Evolutionary conservation across 1,140 invertebrate species (phyloP), one percentile per base, ranked within the genome.

Genomic region (Brachionus asplanchnoidis): DNA sequence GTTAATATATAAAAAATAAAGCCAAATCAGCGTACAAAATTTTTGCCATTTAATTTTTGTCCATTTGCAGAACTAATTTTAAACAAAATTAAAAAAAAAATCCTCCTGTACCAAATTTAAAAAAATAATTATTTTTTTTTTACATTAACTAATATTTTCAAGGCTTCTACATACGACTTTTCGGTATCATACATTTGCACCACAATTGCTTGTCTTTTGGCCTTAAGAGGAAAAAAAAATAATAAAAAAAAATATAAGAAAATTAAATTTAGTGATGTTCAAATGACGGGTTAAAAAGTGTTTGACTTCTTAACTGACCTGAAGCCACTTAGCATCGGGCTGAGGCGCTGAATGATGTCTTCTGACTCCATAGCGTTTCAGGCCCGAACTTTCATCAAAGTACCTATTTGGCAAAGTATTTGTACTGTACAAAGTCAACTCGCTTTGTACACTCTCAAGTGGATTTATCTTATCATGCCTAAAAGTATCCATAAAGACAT

Each of bases 141-240:
- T 91, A 95, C 94, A 91, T 93, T 93, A 85, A 95, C 94, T 88
- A 96, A 92, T 88, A 94, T 95, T 89, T 95, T 93, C 83, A 97
- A 89, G 1, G 95, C 93, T 87, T 96, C 95, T 8, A 97, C 95
- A 87, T 96, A 97, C 0, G 94, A 95, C 87, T 93, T 93, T 90
- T 97, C 95, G 7, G 95, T 97, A 87, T 96, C 94, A 86, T 95
- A 95, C 50, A 97, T 91, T 88, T 97, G 95, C 32, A 95, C 93
- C 14, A 96, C 94, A 32, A 96, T 84, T 44, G 84, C 84, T 56
- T 77, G 46, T 46, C 84, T 32, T 66, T 84, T 84, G n/a, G 66
- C 84, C 84, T 84, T 23, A 3, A 42, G 20, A 26, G 7, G 23
- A 12, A 77, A 50, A 26, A 50, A n/a, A 50, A 77, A 53, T 14